Evolutionary conservation across 1,140 invertebrate species (phyloP).

Genomic region (Oryctes rhinoceros): DNA sequence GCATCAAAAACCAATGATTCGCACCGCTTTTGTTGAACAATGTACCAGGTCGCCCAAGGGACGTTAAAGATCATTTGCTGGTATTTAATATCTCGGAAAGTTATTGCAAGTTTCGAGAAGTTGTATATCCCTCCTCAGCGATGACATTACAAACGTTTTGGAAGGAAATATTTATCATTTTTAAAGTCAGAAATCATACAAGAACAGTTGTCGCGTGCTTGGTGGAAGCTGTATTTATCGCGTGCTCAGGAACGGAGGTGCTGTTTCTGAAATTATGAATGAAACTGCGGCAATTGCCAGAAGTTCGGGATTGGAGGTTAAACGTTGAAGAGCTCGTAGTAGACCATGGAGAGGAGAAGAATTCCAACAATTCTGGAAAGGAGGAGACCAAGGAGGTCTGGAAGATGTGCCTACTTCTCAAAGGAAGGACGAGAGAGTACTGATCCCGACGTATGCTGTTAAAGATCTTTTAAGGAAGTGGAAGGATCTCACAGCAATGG

Average conservation of each 20-base stretch:
- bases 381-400: no score
- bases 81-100: not conserved
- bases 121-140: slow-evolving; percentile 11
- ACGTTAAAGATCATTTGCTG: not conserved
- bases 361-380: no score
- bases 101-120: slow-evolving; percentile 23
- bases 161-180: not conserved
- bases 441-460: slow-evolving; percentile 23
- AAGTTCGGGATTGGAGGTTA: slow-evolving; percentile 19
- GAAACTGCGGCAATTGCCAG: slow-evolving; percentile 27
- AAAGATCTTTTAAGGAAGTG: slow-evolving; percentile 37
- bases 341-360: no score
- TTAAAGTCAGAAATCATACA: not conserved
- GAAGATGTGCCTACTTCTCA: slow-evolving; percentile 5
- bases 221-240: not conserved
- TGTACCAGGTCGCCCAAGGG: not conserved
- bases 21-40: not conserved
- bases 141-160: slow-evolving; percentile 38
- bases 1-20: not conserved
- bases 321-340: slow-evolving; percentile 25
- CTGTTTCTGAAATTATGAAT: slow-evolving; percentile 32
- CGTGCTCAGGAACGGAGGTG: not conserved
- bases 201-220: slow-evolving; percentile 3
- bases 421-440: not conserved
- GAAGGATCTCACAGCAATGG: slow-evolving; percentile 26